A percentile compares a stretch with the other conserved stretches of the same genome.
Conservation (phyloP, 2,797 vertebrate genomes). For the Sebastes variabilis region DNA sequence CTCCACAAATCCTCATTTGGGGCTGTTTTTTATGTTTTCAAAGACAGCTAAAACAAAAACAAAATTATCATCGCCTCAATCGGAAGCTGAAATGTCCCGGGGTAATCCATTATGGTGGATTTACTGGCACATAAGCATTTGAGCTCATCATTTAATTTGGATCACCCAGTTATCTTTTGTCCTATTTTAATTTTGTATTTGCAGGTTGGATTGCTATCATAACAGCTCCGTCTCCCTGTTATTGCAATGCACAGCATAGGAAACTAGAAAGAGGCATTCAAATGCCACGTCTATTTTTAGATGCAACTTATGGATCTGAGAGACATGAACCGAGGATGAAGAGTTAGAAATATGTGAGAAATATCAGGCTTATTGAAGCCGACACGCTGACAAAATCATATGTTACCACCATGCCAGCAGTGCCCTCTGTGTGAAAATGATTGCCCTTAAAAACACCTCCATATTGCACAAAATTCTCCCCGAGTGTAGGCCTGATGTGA, state of each 20-base stretch:
- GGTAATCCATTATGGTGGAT: constrained; percentile 40
- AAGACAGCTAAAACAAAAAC: not conserved
- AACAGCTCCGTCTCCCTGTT: not conserved
- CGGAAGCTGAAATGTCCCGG: not conserved
- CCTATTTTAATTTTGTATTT: constrained; percentile 31
- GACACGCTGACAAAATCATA: constrained; percentile 7
- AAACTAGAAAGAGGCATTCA: constrained; percentile 15
- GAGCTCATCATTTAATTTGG: constrained; percentile 40
- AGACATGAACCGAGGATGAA: constrained; percentile 20
- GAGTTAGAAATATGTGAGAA: constrained; percentile 4
- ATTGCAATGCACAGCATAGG: not conserved
- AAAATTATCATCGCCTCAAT: not conserved
- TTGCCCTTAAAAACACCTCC: not conserved
- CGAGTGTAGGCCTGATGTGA: not conserved
- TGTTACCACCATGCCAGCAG: not conserved
- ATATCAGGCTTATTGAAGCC: not conserved
- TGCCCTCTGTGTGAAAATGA: not conserved
- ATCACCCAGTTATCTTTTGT: constrained; percentile 31
- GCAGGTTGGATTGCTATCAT: not conserved
- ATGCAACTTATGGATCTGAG: constrained; percentile 31
- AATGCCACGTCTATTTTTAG: constrained; percentile 47
- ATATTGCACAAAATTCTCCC: not conserved
- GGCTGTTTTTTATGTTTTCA: not conserved
- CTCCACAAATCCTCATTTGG: not conserved
- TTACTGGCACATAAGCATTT: constrained; percentile 24